These are phyloP conservation scores for Lepisosteus osseus DNA, from an alignment of 2,113 vertebrate genomes.

Conservation along the genomic window DNA sequence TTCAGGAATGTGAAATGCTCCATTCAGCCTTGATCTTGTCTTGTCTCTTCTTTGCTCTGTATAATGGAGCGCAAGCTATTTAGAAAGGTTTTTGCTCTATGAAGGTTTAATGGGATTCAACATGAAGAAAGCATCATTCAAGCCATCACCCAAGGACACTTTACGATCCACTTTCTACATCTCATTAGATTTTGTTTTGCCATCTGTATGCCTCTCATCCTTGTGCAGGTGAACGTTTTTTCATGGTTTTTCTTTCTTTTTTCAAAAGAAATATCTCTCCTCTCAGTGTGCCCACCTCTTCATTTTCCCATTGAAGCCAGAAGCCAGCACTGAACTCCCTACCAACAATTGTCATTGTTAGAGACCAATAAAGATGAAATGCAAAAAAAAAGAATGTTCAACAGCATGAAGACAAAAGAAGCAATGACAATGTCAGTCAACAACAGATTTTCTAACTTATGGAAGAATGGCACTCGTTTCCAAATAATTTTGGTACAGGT, in stretches of 20 bases:
- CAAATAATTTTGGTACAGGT: slow-evolving; percentile 32
- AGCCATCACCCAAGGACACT: slow-evolving; percentile 6
- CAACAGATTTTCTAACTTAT: slow-evolving; percentile 36
- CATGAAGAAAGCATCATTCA: slow-evolving; percentile 5
- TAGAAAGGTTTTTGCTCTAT: neutral
- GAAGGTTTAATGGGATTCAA: slow-evolving; percentile 4
- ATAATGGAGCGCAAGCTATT: slow-evolving; percentile 7
- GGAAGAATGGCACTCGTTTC: slow-evolving; percentile 7
- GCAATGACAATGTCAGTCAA: slow-evolving; percentile 35
- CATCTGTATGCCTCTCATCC: slow-evolving; percentile 8
- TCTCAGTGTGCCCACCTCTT: neutral
- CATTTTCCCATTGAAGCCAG: neutral
- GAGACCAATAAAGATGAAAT: neutral
- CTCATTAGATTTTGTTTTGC: slow-evolving; percentile 9
- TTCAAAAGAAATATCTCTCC: neutral
- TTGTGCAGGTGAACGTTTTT: neutral
- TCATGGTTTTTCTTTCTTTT: neutral
- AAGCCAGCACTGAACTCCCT: neutral
- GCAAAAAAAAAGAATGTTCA: slow-evolving; percentile 11
- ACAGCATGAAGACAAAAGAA: slow-evolving; percentile 28
- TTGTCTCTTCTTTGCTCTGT: neutral
- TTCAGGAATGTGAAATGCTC: neutral
- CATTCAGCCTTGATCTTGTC: slow-evolving; percentile 14
- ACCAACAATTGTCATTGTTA: neutral
- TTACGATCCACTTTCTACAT: neutral